Percentiles rank a stretch among this genome's conserved stretches.
Evolutionary conservation across 2,113 vertebrate genomes (phyloP).

Genomic region (Chaenocephalus aceratus): DNA sequence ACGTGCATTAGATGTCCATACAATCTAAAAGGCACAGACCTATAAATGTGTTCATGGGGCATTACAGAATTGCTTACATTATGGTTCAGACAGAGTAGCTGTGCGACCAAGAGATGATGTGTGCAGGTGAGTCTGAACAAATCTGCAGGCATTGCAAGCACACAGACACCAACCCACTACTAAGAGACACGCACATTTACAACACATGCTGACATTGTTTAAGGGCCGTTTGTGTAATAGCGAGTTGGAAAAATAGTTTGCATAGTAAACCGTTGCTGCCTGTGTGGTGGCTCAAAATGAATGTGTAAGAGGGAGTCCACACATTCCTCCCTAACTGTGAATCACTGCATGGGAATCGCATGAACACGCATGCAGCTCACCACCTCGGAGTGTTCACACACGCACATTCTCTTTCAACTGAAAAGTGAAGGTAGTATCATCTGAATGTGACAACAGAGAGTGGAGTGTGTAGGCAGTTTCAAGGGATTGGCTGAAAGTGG

Average conservation of each 20-base stretch:
- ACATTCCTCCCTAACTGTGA: conserved; percentile 46
- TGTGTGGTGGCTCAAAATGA: conserved; percentile 14
- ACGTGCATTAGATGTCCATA: background rate
- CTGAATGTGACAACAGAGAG: conserved; percentile 67
- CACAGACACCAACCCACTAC: conserved; percentile 36
- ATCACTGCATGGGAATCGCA: conserved; percentile 47
- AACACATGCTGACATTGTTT: conserved; percentile 43
- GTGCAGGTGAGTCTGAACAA: conserved; percentile 40
- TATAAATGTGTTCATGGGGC: background rate
- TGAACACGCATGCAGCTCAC: conserved; percentile 41
- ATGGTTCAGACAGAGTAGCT: background rate
- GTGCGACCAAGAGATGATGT: background rate
- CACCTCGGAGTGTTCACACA: conserved; percentile 34
- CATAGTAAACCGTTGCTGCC: conserved; percentile 33
- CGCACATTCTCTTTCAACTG: conserved; percentile 67
- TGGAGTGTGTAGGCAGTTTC: conserved; percentile 69
- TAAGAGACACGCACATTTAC: background rate
- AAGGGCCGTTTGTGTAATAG: conserved; percentile 42
- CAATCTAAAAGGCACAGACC: background rate
- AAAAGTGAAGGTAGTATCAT: conserved; percentile 74
- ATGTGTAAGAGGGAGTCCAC: conserved; percentile 52
- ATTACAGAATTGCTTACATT: background rate
- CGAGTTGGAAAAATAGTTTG: conserved; percentile 41
- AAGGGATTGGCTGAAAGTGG: conserved; percentile 63
- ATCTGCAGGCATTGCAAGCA: conserved; percentile 46